These are phyloP conservation scores for Papilio protenor DNA, from an alignment of 2,888 invertebrate genomes.

Conservation along the genomic window DNA sequence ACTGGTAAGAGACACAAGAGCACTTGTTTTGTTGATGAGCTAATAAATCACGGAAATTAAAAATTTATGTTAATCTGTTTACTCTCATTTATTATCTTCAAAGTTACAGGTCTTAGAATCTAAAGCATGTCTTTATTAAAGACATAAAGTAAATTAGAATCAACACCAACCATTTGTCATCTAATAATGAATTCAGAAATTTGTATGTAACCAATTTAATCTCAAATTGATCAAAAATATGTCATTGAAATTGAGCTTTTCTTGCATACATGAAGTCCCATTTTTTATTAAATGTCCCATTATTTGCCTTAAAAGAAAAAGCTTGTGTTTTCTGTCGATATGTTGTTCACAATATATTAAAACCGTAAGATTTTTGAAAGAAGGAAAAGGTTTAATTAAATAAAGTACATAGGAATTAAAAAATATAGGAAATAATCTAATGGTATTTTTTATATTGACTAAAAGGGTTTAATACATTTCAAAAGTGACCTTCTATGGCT, in stretches of 20 bases:
- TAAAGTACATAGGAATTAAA: neutral
- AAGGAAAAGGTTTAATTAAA: neutral
- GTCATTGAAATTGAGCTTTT: neutral
- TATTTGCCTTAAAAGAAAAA: neutral
- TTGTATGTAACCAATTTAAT: neutral
- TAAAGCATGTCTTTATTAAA: too few relatives aligned
- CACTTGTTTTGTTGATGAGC: too few relatives aligned
- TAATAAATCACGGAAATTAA: too few relatives aligned
- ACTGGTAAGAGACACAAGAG: too few relatives aligned
- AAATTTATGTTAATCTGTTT: too few relatives aligned
- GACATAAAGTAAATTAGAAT: neutral
- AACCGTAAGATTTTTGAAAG: neutral
- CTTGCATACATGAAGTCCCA: neutral
- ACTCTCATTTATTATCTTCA: too few relatives aligned
- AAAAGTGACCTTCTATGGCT: constrained; percentile 73
- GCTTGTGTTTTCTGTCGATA: neutral
- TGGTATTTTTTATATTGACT: constrained; percentile 26
- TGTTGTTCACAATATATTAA: neutral
- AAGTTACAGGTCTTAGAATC: too few relatives aligned
- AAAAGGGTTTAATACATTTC: constrained; percentile 73
- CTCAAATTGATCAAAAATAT: neutral
- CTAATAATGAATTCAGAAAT: neutral
- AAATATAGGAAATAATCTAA: neutral
- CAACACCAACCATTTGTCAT: neutral
- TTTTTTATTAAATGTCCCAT: neutral